These are phyloP conservation scores for Callimorpha dominula DNA, from an alignment of 2,888 invertebrate genomes.

Conservation along the genomic window DNA sequence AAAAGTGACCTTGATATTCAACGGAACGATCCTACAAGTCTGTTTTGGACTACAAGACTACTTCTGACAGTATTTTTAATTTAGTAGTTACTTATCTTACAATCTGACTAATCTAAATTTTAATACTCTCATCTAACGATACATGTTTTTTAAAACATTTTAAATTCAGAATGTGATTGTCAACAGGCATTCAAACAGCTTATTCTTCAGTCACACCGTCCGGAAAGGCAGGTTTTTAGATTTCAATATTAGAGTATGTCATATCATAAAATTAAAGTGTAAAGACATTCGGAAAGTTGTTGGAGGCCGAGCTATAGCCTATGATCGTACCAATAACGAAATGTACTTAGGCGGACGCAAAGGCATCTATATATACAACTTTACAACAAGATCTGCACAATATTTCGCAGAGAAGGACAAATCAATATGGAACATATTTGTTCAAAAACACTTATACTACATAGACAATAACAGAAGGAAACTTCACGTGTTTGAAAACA, in stretches of 20 bases:
- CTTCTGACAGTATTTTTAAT: neutral
- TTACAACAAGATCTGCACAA: slow-evolving; percentile 1
- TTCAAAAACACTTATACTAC: slow-evolving; percentile 74
- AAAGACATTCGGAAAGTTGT: slow-evolving; percentile 6
- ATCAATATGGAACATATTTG: slow-evolving; percentile 75
- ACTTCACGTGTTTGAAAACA: slow-evolving; percentile 66
- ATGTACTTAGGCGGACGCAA: slow-evolving; percentile 18
- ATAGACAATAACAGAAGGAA: slow-evolving; percentile 74
- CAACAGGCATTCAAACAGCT: slow-evolving; percentile 6
- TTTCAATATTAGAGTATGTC: slow-evolving; percentile 11
- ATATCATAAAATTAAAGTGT: slow-evolving; percentile 11
- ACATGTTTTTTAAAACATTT: too few relatives aligned
- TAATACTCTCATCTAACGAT: too few relatives aligned
- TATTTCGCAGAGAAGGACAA: slow-evolving; percentile 71
- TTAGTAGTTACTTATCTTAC: neutral
- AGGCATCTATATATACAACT: slow-evolving; percentile 18
- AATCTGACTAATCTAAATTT: too few relatives aligned
- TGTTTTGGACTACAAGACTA: too few relatives aligned
- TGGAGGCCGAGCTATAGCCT: slow-evolving; percentile 14
- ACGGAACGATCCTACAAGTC: too few relatives aligned
- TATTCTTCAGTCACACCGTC: slow-evolving; percentile 21
- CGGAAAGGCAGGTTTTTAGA: slow-evolving; percentile 5
- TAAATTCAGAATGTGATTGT: neutral
- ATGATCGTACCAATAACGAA: slow-evolving; percentile 1
- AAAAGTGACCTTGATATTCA: too few relatives aligned